Conservation (phyloP, 2,797 vertebrate genomes). For the Darevskia mixta region DNA sequence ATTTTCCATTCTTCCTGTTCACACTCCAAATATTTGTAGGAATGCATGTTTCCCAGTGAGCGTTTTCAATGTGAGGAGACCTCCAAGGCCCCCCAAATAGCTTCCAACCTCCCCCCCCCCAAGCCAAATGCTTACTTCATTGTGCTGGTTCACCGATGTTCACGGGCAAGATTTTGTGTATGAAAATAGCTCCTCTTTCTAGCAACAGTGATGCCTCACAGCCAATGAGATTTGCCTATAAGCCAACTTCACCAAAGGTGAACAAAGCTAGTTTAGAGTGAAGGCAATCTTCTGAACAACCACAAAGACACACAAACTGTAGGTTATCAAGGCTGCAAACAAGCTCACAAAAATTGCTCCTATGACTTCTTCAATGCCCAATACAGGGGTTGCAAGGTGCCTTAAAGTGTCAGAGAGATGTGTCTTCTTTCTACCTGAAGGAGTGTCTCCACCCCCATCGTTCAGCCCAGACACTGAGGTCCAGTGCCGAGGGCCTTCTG, state of each 20-base stretch:
- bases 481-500: no score
- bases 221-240: neutral
- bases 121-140: neutral
- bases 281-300: neutral
- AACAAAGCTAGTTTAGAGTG: neutral
- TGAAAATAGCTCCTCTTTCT: neutral
- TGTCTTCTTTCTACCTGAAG: neutral
- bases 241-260: neutral
- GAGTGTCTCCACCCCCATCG: no score
- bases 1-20: conserved; percentile 1
- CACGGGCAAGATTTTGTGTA: neutral
- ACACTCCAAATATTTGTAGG: conserved; percentile 1
- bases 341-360: neutral
- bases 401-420: neutral
- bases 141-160: neutral
- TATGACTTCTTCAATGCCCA: neutral
- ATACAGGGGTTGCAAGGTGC: neutral
- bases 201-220: neutral
- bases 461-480: no score
- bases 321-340: neutral
- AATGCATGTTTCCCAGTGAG: neutral
- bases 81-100: neutral
- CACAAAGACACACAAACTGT: neutral
- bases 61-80: neutral
- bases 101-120: neutral